These are phyloP conservation scores for Andrena cerasifolii DNA, from an alignment of 1,140 invertebrate species.

Conservation along the genomic window DNA sequence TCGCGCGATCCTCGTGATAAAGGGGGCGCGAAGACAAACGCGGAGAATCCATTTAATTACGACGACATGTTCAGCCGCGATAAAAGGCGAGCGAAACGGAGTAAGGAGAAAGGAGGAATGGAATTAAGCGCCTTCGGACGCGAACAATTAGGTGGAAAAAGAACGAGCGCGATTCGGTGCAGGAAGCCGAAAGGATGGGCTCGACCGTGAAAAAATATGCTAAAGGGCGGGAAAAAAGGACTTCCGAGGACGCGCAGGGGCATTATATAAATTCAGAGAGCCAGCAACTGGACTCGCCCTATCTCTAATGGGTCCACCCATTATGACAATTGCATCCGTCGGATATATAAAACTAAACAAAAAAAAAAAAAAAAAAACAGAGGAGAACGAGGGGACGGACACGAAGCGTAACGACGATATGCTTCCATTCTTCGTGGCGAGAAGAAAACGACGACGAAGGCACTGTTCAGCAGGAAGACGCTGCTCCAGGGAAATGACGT, in stretches of 20 bases:
- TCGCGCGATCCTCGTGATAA: neutral
- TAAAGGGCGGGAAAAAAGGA: constrained; percentile 20
- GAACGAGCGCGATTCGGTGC: constrained; percentile 15
- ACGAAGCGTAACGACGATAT: constrained; percentile 31
- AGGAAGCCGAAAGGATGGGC: constrained; percentile 24
- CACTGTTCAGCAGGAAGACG: neutral
- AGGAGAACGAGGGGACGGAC: neutral
- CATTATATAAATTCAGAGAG: constrained; percentile 68
- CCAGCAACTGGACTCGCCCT: constrained; percentile 44
- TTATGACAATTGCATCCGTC: constrained; percentile 74
- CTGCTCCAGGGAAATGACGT: no score
- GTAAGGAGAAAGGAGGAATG: neutral
- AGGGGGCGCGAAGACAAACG: neutral
- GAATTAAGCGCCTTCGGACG: constrained; percentile 42
- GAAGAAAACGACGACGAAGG: neutral
- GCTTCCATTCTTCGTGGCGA: neutral
- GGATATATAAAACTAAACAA: constrained; percentile 67
- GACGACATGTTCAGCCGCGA: neutral
- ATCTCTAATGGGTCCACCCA: constrained; percentile 67
- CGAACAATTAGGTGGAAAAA: constrained; percentile 51
- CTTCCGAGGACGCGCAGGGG: constrained; percentile 52
- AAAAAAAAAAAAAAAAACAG: constrained; percentile 49
- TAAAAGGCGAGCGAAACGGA: neutral
- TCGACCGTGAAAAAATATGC: constrained; percentile 48
- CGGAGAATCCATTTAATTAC: constrained; percentile 13